phyloP scores from a whole-genome alignment of 2,888 invertebrate species.

The Callyntrura guangdongensis region DNA sequence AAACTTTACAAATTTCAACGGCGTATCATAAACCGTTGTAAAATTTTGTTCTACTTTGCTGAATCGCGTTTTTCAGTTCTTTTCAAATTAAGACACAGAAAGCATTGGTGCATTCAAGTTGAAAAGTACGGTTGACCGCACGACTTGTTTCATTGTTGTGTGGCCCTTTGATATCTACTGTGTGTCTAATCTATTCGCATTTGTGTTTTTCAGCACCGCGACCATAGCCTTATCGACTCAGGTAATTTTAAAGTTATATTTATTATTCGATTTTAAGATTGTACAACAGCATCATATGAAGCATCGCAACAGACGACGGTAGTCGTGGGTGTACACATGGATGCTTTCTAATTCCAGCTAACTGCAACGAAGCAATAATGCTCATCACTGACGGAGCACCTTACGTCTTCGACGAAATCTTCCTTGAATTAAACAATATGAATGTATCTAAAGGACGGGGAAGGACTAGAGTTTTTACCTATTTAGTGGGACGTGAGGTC shows the following conservation, averaged over 20 bases:
- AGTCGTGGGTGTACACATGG: no score
- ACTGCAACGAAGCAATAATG: constrained; percentile 99
- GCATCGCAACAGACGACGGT: no score
- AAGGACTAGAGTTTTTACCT: constrained; percentile 98
- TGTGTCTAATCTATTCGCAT: neutral
- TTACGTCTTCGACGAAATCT: constrained; percentile 96
- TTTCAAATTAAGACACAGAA: neutral
- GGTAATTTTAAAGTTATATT: constrained; percentile 37
- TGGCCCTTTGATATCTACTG: neutral
- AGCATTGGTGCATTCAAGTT: neutral
- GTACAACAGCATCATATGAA: no score
- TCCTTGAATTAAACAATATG: constrained; percentile 90
- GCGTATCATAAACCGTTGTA: no score
- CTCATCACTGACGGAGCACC: constrained; percentile 92
- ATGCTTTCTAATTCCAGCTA: constrained; percentile 88
- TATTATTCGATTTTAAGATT: neutral
- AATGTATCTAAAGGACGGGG: constrained; percentile 87
- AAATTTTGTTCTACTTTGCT: no score
- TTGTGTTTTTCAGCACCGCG: constrained; percentile 86
- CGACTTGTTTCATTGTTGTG: neutral
- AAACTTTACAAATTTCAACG: no score
- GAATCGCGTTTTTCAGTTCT: neutral
- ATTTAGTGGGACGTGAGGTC: constrained; percentile 98
- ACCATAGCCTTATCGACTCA: constrained; percentile 88
- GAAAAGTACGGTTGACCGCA: neutral